Evolutionary conservation across 2,113 vertebrate species (phyloP), one percentile per base, ranked within the genome.

Genomic region (Mormyrus iriodes): DNA sequence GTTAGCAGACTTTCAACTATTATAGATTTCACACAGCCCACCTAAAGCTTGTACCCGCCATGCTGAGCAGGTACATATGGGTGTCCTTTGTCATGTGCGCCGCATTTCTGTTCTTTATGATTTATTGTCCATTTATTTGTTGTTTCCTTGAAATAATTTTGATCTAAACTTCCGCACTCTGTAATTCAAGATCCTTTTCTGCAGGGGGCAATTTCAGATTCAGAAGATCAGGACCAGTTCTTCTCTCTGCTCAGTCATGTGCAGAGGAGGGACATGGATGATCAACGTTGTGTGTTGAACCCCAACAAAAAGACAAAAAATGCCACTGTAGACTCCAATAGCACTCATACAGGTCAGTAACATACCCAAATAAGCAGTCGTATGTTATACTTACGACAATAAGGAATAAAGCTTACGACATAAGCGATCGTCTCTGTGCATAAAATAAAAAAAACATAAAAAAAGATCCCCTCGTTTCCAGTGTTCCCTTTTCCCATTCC

Each of bases 201-300:
- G 17, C 73, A 79, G 73, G 12, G 31, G 42, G 15, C 35, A 17
- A 42, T 42, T 79, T 39, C 35, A 42, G 73, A 17, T 79, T 79
- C 73, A 79, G 73, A 79, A 79, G 73, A 79, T 39, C 73, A 79
- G 73, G 73, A 79, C 39, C 73, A 79, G 35, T 79, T 97, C 89
- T 95, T 97, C 46, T 94, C 95, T 90, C 92, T 96, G 90, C 95
- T 97, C 88, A 94, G 91, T 91, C 92, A 96, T 15, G 94, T 94
- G 46, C 97, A 97, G 90, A 92, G 96, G 0, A 96, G 94, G 87
- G 92, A 95, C 39, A 95, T 96, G 91, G 96, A 97, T 0, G 95
- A 97, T 48, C 96, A 97, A 92, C 82, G 95, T 42, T 97, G 97
- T 89, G 90, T 88, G 0, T 88, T 97, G 48, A 86, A 93, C 87